Conservation (phyloP, 2,113 vertebrate genomes). For the Sceloporus undulatus region DNA sequence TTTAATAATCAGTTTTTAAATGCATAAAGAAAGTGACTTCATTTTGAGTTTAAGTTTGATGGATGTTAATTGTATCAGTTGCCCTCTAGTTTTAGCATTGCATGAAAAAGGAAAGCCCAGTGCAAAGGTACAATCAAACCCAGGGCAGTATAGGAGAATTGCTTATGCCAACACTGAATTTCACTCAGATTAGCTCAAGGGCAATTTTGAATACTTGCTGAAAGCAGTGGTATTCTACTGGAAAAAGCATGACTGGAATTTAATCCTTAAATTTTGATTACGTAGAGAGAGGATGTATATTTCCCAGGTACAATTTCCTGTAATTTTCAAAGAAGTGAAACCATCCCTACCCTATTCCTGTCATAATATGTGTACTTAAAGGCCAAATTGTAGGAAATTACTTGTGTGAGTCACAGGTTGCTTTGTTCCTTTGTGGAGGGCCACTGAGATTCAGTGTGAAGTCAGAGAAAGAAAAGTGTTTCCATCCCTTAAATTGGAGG, state of each 20-base stretch:
- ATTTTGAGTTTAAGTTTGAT: not conserved
- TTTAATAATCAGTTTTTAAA: conserved; percentile 13
- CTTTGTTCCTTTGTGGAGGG: not conserved
- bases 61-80: conserved; percentile 9
- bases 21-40: not conserved
- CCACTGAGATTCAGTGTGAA: not conserved
- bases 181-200: conserved; percentile 32
- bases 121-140: conserved; percentile 7
- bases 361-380: not conserved
- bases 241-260: conserved; percentile 37
- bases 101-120: not conserved
- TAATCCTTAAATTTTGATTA: conserved; percentile 29
- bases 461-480: not conserved
- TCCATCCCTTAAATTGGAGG: not conserved
- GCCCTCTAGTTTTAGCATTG: not conserved
- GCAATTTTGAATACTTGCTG: conserved; percentile 23
- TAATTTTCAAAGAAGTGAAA: conserved; percentile 42
- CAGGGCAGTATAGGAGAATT: not conserved
- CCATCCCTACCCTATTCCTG: conserved; percentile 17
- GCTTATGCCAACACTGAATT: conserved; percentile 37
- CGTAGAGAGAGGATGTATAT: not conserved
- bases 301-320: conserved; percentile 20
- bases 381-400: conserved; percentile 12
- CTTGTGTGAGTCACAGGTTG: conserved; percentile 15
- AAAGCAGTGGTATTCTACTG: conserved; percentile 13